phyloP scores from a whole-genome alignment of 2,113 vertebrate genomes.

The Corythoichthys haematopterus region DNA sequence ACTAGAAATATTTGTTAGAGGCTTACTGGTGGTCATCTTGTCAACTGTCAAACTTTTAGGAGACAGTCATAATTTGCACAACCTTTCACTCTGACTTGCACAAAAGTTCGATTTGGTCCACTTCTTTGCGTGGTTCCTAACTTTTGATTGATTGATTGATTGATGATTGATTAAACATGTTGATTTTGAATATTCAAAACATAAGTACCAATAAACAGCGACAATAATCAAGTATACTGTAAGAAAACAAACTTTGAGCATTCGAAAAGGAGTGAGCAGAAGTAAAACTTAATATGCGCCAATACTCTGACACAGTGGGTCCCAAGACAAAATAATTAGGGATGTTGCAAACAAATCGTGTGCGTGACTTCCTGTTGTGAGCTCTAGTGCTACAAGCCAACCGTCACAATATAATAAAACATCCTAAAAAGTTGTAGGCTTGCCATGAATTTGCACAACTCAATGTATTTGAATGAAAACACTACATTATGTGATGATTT shows the following conservation, averaged over 20 bases:
- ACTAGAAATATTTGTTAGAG: no score
- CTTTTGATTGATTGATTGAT: no score
- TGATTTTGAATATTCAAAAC: no score
- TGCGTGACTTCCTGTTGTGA: background rate
- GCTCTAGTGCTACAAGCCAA: background rate
- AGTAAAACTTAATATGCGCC: no score
- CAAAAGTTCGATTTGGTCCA: background rate
- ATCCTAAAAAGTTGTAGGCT: background rate
- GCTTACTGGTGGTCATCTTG: no score
- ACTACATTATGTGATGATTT: background rate
- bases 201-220: no score
- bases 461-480: background rate
- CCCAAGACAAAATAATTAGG: background rate
- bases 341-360: background rate
- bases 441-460: background rate
- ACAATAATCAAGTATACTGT: no score
- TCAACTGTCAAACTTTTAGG: background rate
- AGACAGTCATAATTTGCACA: background rate
- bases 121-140: background rate
- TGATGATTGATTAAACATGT: no score
- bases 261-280: no score
- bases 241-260: no score
- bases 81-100: background rate
- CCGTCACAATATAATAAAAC: background rate
- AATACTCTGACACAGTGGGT: no score